phyloP scores from a whole-genome alignment of 2,888 invertebrate species.

The Ormyrus nitidulus region DNA sequence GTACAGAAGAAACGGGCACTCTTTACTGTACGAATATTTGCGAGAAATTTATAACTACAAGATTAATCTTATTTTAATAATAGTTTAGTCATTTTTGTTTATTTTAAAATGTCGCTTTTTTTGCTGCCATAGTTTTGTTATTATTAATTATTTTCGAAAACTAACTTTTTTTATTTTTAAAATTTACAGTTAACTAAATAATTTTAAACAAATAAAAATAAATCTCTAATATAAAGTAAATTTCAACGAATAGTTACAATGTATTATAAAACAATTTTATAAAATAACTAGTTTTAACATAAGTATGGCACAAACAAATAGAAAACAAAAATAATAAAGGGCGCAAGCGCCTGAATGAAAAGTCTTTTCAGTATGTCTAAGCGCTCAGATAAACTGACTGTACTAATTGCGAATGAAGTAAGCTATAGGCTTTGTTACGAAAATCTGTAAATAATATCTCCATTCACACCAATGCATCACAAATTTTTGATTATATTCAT shows the following conservation, averaged over 20 bases:
- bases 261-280: slow-evolving; percentile 41
- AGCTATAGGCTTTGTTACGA: slow-evolving; percentile 51
- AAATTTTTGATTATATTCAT: slow-evolving; percentile 25
- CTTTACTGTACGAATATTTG: slow-evolving; percentile 43
- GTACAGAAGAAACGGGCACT: slow-evolving; percentile 10
- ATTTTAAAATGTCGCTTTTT: slow-evolving; percentile 38
- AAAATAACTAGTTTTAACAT: slow-evolving; percentile 51
- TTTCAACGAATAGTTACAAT: slow-evolving; percentile 26
- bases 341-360: slow-evolving; percentile 8
- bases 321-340: slow-evolving; percentile 11
- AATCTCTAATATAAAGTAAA: background rate
- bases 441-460: slow-evolving; percentile 55
- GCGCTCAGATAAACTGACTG: slow-evolving; percentile 23
- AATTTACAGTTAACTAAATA: background rate
- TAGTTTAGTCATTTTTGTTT: slow-evolving; percentile 8
- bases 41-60: slow-evolving; percentile 26
- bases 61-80: slow-evolving; percentile 37
- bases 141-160: slow-evolving; percentile 46
- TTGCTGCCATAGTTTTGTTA: slow-evolving; percentile 43
- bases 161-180: slow-evolving; percentile 7
- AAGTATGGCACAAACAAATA: slow-evolving; percentile 38
- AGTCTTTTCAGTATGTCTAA: slow-evolving; percentile 34
- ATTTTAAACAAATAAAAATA: background rate
- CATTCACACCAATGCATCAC: slow-evolving; percentile 26
- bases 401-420: slow-evolving; percentile 42